A percentile compares a stretch with the other conserved stretches of the same genome.
phyloP scores from a whole-genome alignment of 2,113 vertebrate species.

The Corydoras sp. region DNA sequence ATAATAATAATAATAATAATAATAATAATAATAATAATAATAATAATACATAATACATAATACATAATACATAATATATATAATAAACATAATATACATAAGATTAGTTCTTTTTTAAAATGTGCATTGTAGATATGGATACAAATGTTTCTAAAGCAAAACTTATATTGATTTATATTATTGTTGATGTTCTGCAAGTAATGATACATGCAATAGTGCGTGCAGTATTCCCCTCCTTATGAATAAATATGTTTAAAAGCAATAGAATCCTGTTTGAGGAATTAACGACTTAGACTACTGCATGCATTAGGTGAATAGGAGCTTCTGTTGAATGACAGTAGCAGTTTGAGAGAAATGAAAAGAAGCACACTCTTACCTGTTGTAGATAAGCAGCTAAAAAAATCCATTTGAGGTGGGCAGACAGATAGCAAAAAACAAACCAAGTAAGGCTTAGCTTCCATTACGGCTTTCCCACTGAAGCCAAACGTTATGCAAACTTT shows the following conservation, averaged over 20 bases:
- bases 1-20: background rate
- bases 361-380: constrained; percentile 60
- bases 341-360: constrained; percentile 18
- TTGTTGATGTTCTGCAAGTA: background rate
- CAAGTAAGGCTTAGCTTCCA: constrained; percentile 18
- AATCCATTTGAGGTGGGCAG: constrained; percentile 51
- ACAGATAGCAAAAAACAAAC: constrained; percentile 25
- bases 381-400: constrained; percentile 52
- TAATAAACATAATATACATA: no score
- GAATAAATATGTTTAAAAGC: background rate
- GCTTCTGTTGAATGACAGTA: constrained; percentile 24
- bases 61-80: no score
- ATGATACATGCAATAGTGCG: background rate
- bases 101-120: no score
- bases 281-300: background rate
- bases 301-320: constrained; percentile 29
- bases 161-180: constrained; percentile 2
- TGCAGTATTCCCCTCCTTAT: background rate
- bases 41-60: no score
- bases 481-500: constrained; percentile 35
- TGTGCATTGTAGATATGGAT: background rate
- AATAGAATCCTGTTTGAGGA: background rate
- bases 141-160: background rate
- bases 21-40: background rate
- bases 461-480: constrained; percentile 21